These are phyloP conservation scores for Isoperla grammatica DNA, from an alignment of 2,888 invertebrate genomes.

Conservation along the genomic window DNA sequence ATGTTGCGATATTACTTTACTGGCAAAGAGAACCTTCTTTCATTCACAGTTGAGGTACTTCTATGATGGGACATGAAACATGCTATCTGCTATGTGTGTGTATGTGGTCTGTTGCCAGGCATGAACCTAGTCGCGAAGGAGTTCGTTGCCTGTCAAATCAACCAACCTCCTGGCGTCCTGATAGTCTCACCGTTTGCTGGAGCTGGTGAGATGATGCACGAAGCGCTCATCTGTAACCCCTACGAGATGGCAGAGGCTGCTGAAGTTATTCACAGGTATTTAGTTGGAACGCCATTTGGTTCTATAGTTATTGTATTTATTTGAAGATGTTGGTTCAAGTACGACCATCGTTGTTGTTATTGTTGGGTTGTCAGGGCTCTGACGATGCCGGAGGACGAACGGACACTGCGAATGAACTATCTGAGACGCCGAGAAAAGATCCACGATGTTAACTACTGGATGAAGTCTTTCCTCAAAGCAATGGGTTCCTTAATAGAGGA, in stretches of 20 bases:
- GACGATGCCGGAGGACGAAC: conserved; percentile 86
- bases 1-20: too few relatives aligned
- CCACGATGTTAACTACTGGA: conserved; percentile 85
- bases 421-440: conserved; percentile 71
- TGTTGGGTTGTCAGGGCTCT: conserved; percentile 56
- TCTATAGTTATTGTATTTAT: too few relatives aligned
- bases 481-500: conserved; percentile 71
- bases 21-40: too few relatives aligned
- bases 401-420: conserved; percentile 80
- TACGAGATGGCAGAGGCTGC: conserved; percentile 85
- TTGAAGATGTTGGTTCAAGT: too few relatives aligned
- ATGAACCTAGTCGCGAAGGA: conserved; percentile 93
- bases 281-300: too few relatives aligned
- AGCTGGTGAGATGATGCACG: conserved; percentile 91
- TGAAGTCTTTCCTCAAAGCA: conserved; percentile 78
- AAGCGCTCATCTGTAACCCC: conserved; percentile 83
- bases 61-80: too few relatives aligned
- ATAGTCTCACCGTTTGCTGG: conserved; percentile 89
- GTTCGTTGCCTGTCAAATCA: conserved; percentile 88
- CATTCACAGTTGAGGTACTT: too few relatives aligned
- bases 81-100: too few relatives aligned
- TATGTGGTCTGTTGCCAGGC: too few relatives aligned
- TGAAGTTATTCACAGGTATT: conserved; percentile 71
- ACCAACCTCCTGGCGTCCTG: conserved; percentile 76
- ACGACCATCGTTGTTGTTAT: too few relatives aligned